Conservation (phyloP, 2,113 vertebrate genomes). For the Edolisoma coerulescens region DNA sequence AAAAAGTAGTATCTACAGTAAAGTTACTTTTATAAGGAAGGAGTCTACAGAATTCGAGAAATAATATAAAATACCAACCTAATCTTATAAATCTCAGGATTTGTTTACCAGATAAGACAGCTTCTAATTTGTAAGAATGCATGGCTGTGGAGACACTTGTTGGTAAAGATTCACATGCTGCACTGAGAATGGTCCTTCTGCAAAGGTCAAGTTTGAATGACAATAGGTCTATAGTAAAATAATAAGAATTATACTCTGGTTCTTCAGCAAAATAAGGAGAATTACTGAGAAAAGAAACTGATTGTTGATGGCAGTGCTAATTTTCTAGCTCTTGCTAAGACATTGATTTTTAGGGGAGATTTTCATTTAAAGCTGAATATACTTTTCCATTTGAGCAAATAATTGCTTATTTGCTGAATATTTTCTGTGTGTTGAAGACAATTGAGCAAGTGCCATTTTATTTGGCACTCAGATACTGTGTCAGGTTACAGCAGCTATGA, state of each 20-base stretch:
- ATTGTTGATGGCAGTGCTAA: not conserved
- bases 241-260: not conserved
- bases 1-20: not conserved
- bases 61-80: not conserved
- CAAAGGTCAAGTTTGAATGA: not conserved
- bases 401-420: not conserved
- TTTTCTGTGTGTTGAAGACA: not conserved
- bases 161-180: fast-evolving
- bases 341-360: not conserved
- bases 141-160: not conserved
- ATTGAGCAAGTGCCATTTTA: not conserved
- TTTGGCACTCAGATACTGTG: not conserved
- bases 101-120: not conserved
- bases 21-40: not conserved
- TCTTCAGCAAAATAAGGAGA: not conserved
- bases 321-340: not conserved
- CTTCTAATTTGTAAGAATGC: not conserved
- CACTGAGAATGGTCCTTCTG: not conserved
- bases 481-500: not conserved
- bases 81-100: not conserved
- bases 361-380: not conserved
- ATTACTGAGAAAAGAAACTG: not conserved
- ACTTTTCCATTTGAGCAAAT: not conserved
- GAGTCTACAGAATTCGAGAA: not conserved
- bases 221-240: not conserved